Conservation (phyloP, 2,888 invertebrate genomes). For the Beris morrisii region DNA sequence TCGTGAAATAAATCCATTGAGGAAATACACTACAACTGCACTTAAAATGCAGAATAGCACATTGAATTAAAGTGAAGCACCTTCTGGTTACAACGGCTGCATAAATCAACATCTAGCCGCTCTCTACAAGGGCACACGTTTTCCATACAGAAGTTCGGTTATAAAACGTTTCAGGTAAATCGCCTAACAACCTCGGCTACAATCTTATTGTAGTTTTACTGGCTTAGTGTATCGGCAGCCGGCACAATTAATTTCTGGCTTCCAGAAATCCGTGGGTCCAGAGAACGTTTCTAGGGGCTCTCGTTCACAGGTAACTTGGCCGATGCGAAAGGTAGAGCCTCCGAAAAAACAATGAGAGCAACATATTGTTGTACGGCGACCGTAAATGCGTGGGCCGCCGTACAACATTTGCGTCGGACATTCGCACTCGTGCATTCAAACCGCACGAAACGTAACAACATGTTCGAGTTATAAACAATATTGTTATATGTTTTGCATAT, state of each 20-base stretch:
- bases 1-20: too few species aligned
- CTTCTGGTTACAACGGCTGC: neutral
- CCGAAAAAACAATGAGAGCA: slow-evolving; percentile 24
- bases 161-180: slow-evolving; percentile 1
- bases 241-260: slow-evolving; percentile 12
- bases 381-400: slow-evolving; percentile 19
- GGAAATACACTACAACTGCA: too few species aligned
- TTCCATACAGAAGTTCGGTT: neutral
- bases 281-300: slow-evolving; percentile 6
- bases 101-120: slow-evolving; percentile 6
- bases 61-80: too few species aligned
- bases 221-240: slow-evolving; percentile 1
- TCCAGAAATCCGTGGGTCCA: slow-evolving; percentile 5
- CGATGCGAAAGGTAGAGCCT: slow-evolving; percentile 2
- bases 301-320: neutral
- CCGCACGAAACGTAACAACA: slow-evolving; percentile 18
- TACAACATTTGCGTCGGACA: slow-evolving; percentile 17
- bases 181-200: neutral
- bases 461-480: slow-evolving; percentile 31
- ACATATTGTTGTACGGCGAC: neutral
- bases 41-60: too few species aligned
- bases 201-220: neutral
- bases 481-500: slow-evolving; percentile 34
- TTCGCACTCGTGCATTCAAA: neutral
- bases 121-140: neutral